Evolutionary conservation across 2,113 vertebrate species (phyloP).

Genomic region (Elephantulus edwardii): DNA sequence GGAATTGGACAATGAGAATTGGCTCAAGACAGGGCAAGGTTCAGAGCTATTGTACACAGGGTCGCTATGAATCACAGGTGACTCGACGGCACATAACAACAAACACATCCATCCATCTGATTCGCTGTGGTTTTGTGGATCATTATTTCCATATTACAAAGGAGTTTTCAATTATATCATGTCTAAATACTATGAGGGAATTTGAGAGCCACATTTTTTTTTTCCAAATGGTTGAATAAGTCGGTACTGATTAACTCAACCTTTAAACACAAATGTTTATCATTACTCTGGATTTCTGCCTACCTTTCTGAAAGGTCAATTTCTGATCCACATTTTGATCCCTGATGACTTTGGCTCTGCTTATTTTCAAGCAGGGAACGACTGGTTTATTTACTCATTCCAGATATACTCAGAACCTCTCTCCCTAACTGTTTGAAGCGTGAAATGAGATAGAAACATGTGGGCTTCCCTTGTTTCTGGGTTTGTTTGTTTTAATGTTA

Average conservation of each 20-base stretch:
- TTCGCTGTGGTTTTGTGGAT: not conserved
- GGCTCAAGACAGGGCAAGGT: too few species aligned
- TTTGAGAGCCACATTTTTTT: not conserved
- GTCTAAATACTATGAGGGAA: not conserved
- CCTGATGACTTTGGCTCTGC: not conserved
- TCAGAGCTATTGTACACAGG: too few species aligned
- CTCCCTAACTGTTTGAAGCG: not conserved
- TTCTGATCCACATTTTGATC: not conserved
- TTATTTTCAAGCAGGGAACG: constrained; percentile 14
- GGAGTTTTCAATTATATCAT: not conserved
- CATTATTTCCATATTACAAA: not conserved
- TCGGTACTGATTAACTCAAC: not conserved
- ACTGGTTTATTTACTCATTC: not conserved
- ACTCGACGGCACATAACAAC: too few species aligned
- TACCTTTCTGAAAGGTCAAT: not conserved
- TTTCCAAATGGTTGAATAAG: constrained; percentile 2
- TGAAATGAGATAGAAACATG: not conserved
- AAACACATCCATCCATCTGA: not conserved
- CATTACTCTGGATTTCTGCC: constrained; percentile 21
- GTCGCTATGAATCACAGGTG: too few species aligned
- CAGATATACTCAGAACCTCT: not conserved
- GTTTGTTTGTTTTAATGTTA: not conserved
- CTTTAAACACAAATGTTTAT: constrained; percentile 11
- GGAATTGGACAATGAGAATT: too few species aligned
- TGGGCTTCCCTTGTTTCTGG: not conserved